Evolutionary conservation across 2,113 vertebrate genomes (phyloP).

Genomic region (Struthio camelus): DNA sequence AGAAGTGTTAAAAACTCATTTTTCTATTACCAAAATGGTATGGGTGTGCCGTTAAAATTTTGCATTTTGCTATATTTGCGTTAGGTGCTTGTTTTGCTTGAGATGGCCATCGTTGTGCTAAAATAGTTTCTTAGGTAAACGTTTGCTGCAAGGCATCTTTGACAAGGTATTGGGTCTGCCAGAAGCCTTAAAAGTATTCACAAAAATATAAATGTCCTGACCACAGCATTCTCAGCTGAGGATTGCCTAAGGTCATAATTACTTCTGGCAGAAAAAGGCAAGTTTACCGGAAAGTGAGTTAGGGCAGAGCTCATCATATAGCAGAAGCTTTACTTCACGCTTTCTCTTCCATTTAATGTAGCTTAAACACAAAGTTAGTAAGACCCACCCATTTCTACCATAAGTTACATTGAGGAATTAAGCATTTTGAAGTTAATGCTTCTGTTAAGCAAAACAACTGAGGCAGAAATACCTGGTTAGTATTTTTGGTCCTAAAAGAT

Average conservation of each 20-base stretch:
- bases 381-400: background rate
- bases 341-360: background rate
- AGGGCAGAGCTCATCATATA: background rate
- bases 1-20: background rate
- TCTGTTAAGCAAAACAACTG: background rate
- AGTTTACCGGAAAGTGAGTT: accelerated
- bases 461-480: background rate
- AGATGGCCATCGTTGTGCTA: background rate
- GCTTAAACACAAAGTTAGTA: background rate
- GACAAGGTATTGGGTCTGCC: background rate
- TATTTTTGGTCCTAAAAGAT: background rate
- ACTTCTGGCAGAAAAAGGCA: background rate
- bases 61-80: background rate
- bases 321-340: background rate
- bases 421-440: background rate
- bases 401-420: background rate
- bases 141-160: background rate
- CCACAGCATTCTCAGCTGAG: background rate
- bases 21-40: background rate
- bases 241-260: background rate
- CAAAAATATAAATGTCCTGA: background rate
- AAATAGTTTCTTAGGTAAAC: background rate
- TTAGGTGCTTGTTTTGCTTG: background rate
- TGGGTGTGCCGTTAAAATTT: background rate
- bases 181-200: background rate